Evolutionary conservation across 2,888 invertebrate genomes (phyloP), one percentile per base, ranked within the genome.

Genomic region (Oscheius sp.): DNA sequence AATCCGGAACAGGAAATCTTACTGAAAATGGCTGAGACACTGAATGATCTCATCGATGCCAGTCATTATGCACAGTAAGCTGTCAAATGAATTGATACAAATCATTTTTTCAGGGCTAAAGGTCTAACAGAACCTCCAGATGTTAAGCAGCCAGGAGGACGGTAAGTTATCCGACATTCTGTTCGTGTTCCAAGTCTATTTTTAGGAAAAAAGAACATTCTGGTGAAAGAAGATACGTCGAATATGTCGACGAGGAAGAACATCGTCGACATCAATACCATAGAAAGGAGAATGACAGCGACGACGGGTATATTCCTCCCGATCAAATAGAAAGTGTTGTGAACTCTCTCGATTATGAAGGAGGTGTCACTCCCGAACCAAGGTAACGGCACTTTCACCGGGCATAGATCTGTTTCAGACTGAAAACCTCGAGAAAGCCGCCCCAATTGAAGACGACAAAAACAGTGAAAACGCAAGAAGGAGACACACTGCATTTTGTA

Each of bases 1-100:
- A 84, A 87, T 53, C 87, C 87, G 1, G 83, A 85, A 56, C 76
- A 79, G 12, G 79, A 79, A 18, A 83, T 77, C 18, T 43, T 87
- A 35, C 73, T 76, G 2, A 73, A 82, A 25, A 64, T 87, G 46
- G 87, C 84, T 23, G 56, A 73, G 16, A 76, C 72, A n/a, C 59
- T 87, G 59, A 87, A 85, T 64, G 70, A 78, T 12, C 43, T 84
- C 1, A 83, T 86, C 29, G 76, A 77, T 45, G 79, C 79, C 29
- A 27, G 13, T 13, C 27, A 58, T 25, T 27, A 27, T 25, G n/a
- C 58, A 1, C 29, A 12, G 58, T 58, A 12, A 29, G 25, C 7
- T 58, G 9, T 6, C 3, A 35, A 35, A 9, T 6, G 9, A 35
- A 35, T 35, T 35, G 35, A 35, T 35, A 9, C 3, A 6, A 35